A percentile compares a stretch with the other conserved stretches of the same genome.
phyloP scores from a whole-genome alignment of 2,113 vertebrate species.

The Uria aalge region DNA sequence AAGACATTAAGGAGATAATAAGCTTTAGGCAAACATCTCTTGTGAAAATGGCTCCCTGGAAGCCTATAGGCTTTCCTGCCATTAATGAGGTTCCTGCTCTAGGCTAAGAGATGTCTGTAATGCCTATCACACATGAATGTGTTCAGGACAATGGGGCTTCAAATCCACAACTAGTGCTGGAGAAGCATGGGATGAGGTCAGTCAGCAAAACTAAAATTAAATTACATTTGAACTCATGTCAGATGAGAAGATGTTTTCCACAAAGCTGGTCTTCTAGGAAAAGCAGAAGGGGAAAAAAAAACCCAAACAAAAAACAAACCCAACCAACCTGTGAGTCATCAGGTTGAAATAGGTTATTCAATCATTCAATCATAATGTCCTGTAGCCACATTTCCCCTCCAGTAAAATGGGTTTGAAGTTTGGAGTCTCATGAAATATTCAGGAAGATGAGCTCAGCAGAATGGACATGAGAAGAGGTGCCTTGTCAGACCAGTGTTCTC shows the following conservation, averaged over 20 bases:
- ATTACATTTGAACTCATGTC: neutral
- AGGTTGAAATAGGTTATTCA: neutral
- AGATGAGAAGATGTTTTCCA: neutral
- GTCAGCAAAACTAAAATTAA: neutral
- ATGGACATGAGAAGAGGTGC: neutral
- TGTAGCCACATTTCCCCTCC: neutral
- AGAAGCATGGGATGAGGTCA: neutral
- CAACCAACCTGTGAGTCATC: neutral
- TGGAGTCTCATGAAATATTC: neutral
- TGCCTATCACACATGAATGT: neutral
- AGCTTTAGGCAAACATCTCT: neutral
- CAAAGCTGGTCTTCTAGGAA: neutral
- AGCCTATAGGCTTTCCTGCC: conserved; percentile 12
- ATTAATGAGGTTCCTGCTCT: neutral
- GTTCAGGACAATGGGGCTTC: neutral
- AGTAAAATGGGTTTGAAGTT: neutral
- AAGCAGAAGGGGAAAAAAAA: neutral
- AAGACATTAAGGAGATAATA: conserved; percentile 15
- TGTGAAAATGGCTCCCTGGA: conserved; percentile 17
- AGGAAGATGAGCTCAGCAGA: neutral
- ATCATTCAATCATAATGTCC: neutral
- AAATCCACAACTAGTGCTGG: neutral
- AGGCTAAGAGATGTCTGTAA: neutral
- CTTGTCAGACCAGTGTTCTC: neutral
- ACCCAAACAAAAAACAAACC: neutral